Base-by-base conservation (phyloP, 2,888 invertebrate genomes). In the Diaperis boleti region DNA sequence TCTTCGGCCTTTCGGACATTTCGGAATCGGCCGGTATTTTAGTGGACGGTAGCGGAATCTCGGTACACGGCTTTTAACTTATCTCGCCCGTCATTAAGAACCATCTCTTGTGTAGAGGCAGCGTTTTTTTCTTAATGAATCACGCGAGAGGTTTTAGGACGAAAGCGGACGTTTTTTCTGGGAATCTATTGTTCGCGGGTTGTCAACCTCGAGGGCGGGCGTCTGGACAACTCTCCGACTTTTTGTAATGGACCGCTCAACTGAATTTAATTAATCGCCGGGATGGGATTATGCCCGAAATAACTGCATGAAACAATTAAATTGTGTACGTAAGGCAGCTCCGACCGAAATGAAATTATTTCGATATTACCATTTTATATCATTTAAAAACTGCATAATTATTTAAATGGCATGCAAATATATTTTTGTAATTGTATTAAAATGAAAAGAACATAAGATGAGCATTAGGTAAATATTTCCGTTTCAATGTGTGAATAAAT, bases 61-160 rank as follows among this genome's bases (percentile, higher is more conserved):
- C 70, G 74, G 77, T 79, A 81, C 81, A 81, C 73, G 74, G 75
- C 74, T 75, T 75, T 75, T 70, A 73, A 75, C 79, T 80, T 80
- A 79, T 80, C 80, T 74, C 70, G 71, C 63, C 70, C 72, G 76
- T 78, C 79, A 78, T 79, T 79, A 79, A 79, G 74, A 71, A 76
- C 71, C 76, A 78, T 76, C 78, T 78, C 75, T 76, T 77, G 78
- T 79, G 74, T 74, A 69, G 72, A 69, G 69, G 68, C 72, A 70
- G 72, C 70, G 73, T 74, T 75, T 76, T 70, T 76, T 76, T 71
- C 72, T 77, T 78, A 79, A 79, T 78, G 79, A 78, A 74, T 74
- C 74, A 70, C 71, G 72, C 73, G 73, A 66, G 67, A 66, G n/a
- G n/a, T 49, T 59, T 70, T 76, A 75, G 69, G 72, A 71, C 63